Percentiles rank a stretch among this genome's conserved stretches.
phyloP scores from a whole-genome alignment of 2,113 vertebrate genomes.

The Tragelaphus strepsiceros region DNA sequence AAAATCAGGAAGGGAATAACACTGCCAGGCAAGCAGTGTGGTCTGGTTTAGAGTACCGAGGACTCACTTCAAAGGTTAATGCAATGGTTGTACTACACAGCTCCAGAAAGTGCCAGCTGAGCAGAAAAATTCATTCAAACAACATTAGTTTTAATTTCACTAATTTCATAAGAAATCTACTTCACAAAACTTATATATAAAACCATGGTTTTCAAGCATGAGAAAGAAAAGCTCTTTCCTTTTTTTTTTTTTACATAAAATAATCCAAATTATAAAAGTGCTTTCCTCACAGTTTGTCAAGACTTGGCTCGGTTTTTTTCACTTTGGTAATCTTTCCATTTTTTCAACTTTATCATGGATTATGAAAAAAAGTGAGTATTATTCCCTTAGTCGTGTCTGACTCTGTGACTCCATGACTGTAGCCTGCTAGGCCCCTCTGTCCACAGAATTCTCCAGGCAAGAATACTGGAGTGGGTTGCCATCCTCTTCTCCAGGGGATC shows the following conservation, averaged over 20 bases:
- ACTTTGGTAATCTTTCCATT: neutral
- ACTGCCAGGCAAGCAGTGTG: neutral
- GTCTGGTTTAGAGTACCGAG: neutral
- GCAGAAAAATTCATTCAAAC: neutral
- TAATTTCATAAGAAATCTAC: slow-evolving; percentile 30
- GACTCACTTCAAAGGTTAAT: neutral
- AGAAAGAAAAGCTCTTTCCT: neutral
- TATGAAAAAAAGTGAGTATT: neutral
- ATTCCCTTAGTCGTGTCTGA: neutral
- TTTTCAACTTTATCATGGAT: neutral
- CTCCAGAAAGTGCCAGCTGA: neutral
- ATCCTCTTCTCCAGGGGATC: neutral
- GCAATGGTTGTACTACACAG: neutral
- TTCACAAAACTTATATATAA: neutral
- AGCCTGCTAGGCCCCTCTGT: neutral
- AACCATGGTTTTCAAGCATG: neutral
- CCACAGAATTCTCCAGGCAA: neutral
- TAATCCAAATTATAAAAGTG: neutral
- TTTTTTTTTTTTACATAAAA: neutral
- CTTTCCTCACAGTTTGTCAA: neutral
- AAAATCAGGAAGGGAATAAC: neutral
- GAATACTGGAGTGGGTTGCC: neutral
- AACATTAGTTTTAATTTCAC: slow-evolving; percentile 6
- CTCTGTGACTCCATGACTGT: neutral
- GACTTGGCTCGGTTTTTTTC: neutral